phyloP scores from a whole-genome alignment of 2,113 vertebrate species.

The Thomomys bottae region DNA sequence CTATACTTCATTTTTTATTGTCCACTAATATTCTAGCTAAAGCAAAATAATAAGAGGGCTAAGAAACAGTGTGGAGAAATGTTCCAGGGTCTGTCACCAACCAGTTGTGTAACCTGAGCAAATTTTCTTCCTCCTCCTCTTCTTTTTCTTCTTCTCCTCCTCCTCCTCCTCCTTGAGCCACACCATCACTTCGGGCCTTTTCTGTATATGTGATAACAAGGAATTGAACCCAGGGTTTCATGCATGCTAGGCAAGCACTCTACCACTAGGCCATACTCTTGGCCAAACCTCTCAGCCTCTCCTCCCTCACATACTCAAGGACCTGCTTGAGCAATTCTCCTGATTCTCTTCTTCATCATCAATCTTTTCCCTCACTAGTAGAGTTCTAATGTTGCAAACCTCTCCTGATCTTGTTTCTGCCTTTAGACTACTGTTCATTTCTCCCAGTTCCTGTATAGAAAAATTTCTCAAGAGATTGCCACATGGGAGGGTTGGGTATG shows the following conservation, averaged over 20 bases:
- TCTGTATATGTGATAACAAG: too few species aligned
- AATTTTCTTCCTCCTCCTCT: not conserved
- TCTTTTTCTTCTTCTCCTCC: too few species aligned
- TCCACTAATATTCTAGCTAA: not conserved
- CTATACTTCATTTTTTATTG: not conserved
- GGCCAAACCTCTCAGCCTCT: not conserved
- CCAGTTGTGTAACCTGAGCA: not conserved
- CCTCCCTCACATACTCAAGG: not conserved
- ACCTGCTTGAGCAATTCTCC: not conserved
- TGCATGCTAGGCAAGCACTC: too few species aligned
- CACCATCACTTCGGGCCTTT: too few species aligned
- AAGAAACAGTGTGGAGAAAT: not conserved
- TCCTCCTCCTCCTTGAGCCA: too few species aligned
- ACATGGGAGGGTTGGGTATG: too few species aligned
- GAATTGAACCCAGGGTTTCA: too few species aligned
- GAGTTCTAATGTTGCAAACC: not conserved
- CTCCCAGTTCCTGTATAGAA: not conserved
- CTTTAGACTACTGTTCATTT: not conserved
- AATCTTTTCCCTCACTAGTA: not conserved
- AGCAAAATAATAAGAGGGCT: not conserved
- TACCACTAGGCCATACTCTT: too few species aligned
- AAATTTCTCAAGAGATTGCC: not conserved
- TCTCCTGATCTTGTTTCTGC: not conserved
- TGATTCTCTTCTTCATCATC: not conserved
- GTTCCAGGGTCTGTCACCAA: not conserved